Evolutionary conservation across 2,888 invertebrate genomes (phyloP).

Genomic region (Geophilus truncorum): DNA sequence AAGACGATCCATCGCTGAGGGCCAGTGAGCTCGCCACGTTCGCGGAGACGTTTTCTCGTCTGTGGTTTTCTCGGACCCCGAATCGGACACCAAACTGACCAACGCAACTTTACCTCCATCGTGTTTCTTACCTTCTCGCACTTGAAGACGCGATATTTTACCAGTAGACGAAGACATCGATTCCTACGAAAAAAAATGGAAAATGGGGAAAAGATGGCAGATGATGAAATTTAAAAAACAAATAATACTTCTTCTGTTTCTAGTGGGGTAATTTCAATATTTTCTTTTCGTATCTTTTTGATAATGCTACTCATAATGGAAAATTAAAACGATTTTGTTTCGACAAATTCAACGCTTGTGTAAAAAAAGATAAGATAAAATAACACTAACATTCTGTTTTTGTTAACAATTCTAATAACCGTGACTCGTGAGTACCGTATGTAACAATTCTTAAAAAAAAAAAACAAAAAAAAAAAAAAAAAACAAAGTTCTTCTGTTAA

Average conservation of each 20-base stretch:
- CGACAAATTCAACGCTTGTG: too few relatives aligned
- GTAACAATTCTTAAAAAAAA: too few relatives aligned
- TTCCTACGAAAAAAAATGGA: neutral
- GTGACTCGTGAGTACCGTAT: too few relatives aligned
- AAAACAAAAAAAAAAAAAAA: neutral
- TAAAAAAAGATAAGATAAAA: too few relatives aligned
- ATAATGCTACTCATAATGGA: neutral
- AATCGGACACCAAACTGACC: neutral
- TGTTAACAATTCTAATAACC: too few relatives aligned
- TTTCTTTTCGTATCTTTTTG: neutral
- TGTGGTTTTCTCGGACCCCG: neutral
- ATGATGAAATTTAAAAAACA: neutral
- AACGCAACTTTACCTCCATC: neutral
- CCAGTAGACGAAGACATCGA: neutral
- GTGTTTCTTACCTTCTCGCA: neutral
- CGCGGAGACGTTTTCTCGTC: neutral
- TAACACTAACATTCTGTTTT: too few relatives aligned
- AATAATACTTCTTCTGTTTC: too few relatives aligned
- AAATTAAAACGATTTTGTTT: too few relatives aligned
- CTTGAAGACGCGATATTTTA: neutral
- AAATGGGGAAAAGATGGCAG: too few relatives aligned
- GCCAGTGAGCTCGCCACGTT: too few relatives aligned
- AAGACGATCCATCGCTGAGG: too few relatives aligned
- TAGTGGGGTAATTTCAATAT: too few relatives aligned
- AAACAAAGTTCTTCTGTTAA: neutral